phyloP scores from a whole-genome alignment of 2,888 invertebrate species.

The Pseudanteris insignis region DNA sequence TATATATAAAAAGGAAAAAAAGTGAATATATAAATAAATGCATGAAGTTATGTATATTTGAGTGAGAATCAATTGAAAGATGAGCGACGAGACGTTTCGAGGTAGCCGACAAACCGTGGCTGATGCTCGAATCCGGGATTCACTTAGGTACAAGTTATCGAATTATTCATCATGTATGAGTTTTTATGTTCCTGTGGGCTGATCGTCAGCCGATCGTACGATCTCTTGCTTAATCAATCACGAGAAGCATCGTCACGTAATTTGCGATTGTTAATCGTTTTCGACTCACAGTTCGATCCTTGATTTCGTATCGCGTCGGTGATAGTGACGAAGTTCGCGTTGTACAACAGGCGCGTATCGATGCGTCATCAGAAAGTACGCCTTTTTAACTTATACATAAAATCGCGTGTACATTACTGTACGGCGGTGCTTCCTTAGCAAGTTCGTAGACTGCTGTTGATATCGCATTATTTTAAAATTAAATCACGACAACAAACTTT shows the following conservation, averaged over 20 bases:
- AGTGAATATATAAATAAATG: conserved; percentile 6
- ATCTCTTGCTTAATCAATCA: conserved; percentile 59
- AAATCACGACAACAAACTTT: conserved; percentile 30
- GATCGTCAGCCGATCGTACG: conserved; percentile 56
- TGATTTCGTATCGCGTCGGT: too few relatives aligned
- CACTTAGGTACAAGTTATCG: conserved; percentile 49
- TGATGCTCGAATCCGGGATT: conserved; percentile 14
- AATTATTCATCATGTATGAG: conserved; percentile 52
- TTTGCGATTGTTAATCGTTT: neutral
- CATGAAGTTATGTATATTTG: conserved; percentile 23
- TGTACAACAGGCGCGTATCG: too few relatives aligned
- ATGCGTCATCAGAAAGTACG: conserved; percentile 25
- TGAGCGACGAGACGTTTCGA: too few relatives aligned
- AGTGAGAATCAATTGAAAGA: conserved; percentile 24
- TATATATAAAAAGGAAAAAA: conserved; percentile 9
- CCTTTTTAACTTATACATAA: conserved; percentile 41
- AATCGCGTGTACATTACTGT: conserved; percentile 33
- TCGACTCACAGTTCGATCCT: too few relatives aligned
- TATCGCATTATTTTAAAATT: conserved; percentile 38
- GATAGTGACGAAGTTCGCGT: too few relatives aligned
- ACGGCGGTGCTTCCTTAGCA: conserved; percentile 43
- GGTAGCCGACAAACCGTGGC: too few relatives aligned
- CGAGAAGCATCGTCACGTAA: too few relatives aligned
- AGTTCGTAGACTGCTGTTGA: conserved; percentile 41
- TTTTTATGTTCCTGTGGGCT: conserved; percentile 64